These are phyloP conservation scores for Telenomus remus DNA, from an alignment of 1,140 invertebrate species.

Conservation along the genomic window DNA sequence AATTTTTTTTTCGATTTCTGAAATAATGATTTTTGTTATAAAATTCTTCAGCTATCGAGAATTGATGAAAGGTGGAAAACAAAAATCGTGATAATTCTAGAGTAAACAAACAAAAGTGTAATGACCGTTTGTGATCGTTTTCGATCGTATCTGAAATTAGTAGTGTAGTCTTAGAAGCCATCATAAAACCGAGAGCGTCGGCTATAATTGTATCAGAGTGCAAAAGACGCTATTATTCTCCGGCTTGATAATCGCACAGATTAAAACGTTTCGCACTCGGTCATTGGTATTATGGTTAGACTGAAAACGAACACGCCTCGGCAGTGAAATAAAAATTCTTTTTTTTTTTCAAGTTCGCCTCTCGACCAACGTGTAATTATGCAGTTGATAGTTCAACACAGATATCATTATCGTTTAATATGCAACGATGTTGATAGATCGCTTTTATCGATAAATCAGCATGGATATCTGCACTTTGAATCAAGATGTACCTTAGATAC, in stretches of 20 bases:
- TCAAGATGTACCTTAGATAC: conserved; percentile 28
- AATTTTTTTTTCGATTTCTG: too few relatives aligned
- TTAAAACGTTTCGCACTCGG: conserved; percentile 39
- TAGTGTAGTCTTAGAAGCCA: conserved; percentile 8
- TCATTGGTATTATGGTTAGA: conserved; percentile 15
- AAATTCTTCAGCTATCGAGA: too few relatives aligned
- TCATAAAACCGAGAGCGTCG: conserved; percentile 12
- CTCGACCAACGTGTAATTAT: conserved; percentile 38
- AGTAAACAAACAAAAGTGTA: conserved; percentile 6
- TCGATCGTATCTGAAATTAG: conserved; percentile 15
- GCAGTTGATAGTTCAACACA: conserved; percentile 46
- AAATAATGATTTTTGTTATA: too few relatives aligned
- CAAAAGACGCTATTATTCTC: conserved; percentile 26
- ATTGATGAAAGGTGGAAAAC: too few relatives aligned
- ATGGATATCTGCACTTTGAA: conserved; percentile 6
- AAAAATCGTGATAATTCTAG: background rate
- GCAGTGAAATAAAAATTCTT: conserved; percentile 14
- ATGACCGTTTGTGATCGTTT: conserved; percentile 5
- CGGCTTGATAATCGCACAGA: conserved; percentile 28
- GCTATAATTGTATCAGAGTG: conserved; percentile 34
- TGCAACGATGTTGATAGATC: conserved; percentile 46
- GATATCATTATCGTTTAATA: conserved; percentile 46
- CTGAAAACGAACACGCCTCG: too few relatives aligned
- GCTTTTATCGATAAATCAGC: conserved; percentile 39
- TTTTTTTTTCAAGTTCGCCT: conserved; percentile 28